These are phyloP conservation scores for Idaea dimidiata DNA, from an alignment of 2,888 invertebrate genomes.

Conservation along the genomic window DNA sequence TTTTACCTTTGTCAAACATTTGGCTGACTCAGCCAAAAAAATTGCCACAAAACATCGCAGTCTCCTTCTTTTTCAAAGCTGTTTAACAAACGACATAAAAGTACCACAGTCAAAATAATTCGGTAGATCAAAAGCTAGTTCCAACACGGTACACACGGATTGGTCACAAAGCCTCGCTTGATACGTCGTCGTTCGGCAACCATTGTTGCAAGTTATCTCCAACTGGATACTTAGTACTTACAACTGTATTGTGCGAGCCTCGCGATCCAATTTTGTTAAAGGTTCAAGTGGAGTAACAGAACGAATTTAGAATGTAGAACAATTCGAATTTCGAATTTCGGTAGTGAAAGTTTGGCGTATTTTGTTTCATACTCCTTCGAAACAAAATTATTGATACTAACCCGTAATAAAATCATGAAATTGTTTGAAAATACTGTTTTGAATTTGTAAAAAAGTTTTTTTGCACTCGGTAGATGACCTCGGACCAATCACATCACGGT, in stretches of 20 bases:
- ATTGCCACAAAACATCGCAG: no score
- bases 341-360: not conserved
- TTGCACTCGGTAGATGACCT: no score
- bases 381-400: no score
- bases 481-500: no score
- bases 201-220: constrained; percentile 43
- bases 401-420: no score
- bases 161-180: not conserved
- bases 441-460: no score
- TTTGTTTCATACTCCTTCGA: not conserved
- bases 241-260: not conserved
- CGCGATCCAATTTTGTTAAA: not conserved
- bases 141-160: not conserved
- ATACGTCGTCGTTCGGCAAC: constrained; percentile 14
- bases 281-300: not conserved
- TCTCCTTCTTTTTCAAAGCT: no score
- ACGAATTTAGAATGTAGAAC: not conserved
- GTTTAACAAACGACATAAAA: not conserved
- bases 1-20: no score
- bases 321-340: not conserved
- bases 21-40: no score
- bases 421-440: no score
- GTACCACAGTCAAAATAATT: not conserved
- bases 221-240: constrained; percentile 6
- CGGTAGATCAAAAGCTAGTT: not conserved